Evolutionary conservation across 1,140 invertebrate species (phyloP), one percentile per base, ranked within the genome.

Genomic region (Geopemphigus sp.): DNA sequence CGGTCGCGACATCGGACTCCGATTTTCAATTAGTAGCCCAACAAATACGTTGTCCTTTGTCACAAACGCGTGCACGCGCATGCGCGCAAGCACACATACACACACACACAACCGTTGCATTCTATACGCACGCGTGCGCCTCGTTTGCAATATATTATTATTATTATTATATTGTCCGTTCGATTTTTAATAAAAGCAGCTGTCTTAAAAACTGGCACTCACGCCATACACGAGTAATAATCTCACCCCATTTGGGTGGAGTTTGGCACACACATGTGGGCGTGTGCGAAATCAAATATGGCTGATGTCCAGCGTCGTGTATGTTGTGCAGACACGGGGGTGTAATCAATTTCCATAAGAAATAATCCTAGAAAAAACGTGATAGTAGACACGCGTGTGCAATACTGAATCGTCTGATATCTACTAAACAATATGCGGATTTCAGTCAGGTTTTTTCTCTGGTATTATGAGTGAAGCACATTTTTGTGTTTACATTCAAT

Each of bases 201-300:
- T 78, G 56, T 22, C 10, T 76, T 19, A 26, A 61, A 39, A 76
- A 45, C 39, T 19, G 22, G 32, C 56, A 61, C 73, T 26, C 57
- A 19, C 32, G 72, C 26, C 26, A 73, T 24, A 61, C 32, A n/a
- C 57, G 57, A 22, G 29, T 66, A 22, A 59, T 15, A 39, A n/a
- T 74, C 53, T 78, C 74, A 78, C 39, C 74, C 74, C 57, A 57
- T 50, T 19, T 78, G 74, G 74, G 74, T 78, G 74, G 74, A 39
- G 74, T 78, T 78, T 78, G 74, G 74, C 74, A 61, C 74, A 24
- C 56, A 78, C 26, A 78, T 47, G 74, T 78, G 74, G 74, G 74
- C 74, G 74, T 78, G 74, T 63, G 74, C 74, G 74, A 59, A 63
- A 78, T 78, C 57, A 78, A 78, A 78, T 50, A 78, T 78, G 74